These are phyloP conservation scores for Diarsia rubi DNA, from an alignment of 2,888 invertebrate genomes.

Conservation along the genomic window DNA sequence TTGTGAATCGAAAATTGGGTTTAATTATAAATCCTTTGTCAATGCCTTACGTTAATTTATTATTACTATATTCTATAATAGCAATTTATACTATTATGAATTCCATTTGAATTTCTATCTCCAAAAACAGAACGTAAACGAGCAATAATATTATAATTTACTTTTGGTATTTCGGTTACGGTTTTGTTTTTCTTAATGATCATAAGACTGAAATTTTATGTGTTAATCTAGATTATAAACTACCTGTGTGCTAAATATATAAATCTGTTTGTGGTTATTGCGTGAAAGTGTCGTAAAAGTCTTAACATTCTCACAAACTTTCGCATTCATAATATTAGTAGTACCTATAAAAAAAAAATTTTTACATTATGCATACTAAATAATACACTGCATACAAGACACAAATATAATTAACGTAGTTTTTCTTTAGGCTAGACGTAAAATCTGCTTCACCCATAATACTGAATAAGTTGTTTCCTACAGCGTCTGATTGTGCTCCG, in stretches of 20 bases:
- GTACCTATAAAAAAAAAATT: not conserved
- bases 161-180: not conserved
- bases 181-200: not conserved
- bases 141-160: not conserved
- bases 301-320: too few relatives aligned
- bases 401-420: not conserved
- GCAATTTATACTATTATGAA: not conserved
- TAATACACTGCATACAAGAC: too few relatives aligned
- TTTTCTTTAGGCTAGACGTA: not conserved
- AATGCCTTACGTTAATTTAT: not conserved
- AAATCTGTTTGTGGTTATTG: too few relatives aligned
- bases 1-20: not conserved
- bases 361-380: not conserved
- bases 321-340: too few relatives aligned
- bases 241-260: too few relatives aligned
- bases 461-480: conserved; percentile 31
- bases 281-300: too few relatives aligned
- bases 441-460: conserved; percentile 16
- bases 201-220: not conserved
- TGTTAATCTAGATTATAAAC: too few relatives aligned
- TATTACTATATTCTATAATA: not conserved
- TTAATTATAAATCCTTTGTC: conserved; percentile 1
- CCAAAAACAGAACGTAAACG: not conserved
- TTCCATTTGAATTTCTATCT: not conserved
- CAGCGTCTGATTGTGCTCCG: conserved; percentile 50